Percentiles rank a stretch among this genome's conserved stretches.
phyloP scores from a whole-genome alignment of 2,113 vertebrate genomes.

The Myotis lucifugus region DNA sequence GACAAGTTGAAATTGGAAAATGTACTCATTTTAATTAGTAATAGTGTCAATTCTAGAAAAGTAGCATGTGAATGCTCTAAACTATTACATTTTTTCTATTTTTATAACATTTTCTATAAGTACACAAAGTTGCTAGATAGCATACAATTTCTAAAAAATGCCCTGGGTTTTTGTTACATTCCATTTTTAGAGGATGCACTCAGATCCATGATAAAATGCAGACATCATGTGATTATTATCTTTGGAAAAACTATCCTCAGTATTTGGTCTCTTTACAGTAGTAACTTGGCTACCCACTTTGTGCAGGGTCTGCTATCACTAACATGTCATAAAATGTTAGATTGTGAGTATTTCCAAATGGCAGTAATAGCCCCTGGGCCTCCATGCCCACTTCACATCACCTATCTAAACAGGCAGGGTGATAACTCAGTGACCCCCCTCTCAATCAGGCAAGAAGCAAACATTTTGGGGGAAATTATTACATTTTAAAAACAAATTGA shows the following conservation, averaged over 20 bases:
- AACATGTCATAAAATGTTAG: constrained; percentile 74
- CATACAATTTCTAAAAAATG: constrained; percentile 81
- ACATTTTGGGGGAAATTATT: background rate
- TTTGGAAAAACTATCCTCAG: constrained; percentile 84
- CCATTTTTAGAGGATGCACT: constrained; percentile 78
- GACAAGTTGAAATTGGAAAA: background rate
- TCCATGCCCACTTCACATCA: background rate
- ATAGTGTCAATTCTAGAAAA: background rate
- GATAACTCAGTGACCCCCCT: background rate
- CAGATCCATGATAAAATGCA: constrained; percentile 79
- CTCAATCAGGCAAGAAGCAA: background rate
- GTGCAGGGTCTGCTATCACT: constrained; percentile 79
- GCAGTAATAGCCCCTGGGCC: background rate
- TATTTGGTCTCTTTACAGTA: constrained; percentile 76
- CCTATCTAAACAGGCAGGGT: background rate
- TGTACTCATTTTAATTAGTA: background rate
- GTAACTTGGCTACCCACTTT: constrained; percentile 79
- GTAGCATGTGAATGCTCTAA: background rate
- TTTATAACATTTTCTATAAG: constrained; percentile 79
- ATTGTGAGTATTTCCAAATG: background rate
- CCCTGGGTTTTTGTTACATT: constrained; percentile 82
- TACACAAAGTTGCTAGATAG: constrained; percentile 81
- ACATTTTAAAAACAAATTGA: constrained; percentile 32
- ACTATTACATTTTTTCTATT: constrained; percentile 55
- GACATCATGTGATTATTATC: constrained; percentile 77